Evolutionary conservation across 2,888 invertebrate species (phyloP).

Genomic region (Atherix ibis): DNA sequence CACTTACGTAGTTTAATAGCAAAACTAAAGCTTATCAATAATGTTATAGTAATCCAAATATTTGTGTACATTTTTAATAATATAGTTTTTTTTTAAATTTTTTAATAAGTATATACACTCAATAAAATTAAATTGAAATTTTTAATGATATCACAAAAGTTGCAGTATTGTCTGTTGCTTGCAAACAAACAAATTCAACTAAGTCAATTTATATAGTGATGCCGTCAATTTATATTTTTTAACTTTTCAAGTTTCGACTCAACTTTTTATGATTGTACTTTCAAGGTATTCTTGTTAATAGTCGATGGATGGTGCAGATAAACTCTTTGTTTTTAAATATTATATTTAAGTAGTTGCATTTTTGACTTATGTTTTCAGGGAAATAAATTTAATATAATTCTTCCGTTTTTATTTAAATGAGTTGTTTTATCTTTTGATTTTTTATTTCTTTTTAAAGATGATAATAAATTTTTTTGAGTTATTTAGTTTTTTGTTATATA

Average conservation of each 20-base stretch:
- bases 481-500: no score
- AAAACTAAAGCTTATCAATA: background rate
- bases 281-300: slow-evolving; percentile 7
- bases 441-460: no score
- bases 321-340: background rate
- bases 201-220: slow-evolving; percentile 1
- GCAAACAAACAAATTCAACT: slow-evolving; percentile 1
- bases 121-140: background rate
- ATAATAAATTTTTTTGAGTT: no score
- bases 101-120: no score
- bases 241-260: slow-evolving; percentile 1
- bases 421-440: no score
- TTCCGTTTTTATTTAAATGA: no score
- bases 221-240: slow-evolving; percentile 7
- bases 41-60: background rate
- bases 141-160: background rate
- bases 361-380: no score
- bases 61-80: background rate
- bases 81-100: background rate
- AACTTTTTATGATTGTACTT: background rate
- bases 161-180: background rate
- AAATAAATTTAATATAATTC: no score
- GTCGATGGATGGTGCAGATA: background rate
- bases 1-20: slow-evolving; percentile 7
- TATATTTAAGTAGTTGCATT: no score